These are phyloP conservation scores for Dendrocincla fuliginosa DNA, from an alignment of 2,797 vertebrate genomes.

Conservation along the genomic window DNA sequence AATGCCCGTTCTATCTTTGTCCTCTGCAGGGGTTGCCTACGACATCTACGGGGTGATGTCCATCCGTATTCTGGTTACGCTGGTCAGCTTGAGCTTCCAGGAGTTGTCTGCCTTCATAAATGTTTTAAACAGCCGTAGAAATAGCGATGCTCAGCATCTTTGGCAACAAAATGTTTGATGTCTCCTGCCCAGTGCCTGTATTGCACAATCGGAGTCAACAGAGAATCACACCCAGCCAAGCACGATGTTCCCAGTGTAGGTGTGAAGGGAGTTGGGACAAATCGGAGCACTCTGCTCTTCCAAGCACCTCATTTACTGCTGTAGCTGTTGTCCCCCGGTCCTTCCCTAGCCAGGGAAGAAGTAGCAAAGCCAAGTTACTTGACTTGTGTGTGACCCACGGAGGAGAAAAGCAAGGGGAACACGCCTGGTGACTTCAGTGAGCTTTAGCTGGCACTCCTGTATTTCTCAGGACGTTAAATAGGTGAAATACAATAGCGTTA, in stretches of 20 bases:
- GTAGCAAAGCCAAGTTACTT: not conserved
- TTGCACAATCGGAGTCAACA: not conserved
- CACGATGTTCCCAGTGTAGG: not conserved
- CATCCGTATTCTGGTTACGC: not conserved
- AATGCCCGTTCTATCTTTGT: not conserved
- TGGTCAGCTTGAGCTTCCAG: not conserved
- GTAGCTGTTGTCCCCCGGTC: not conserved
- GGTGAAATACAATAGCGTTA: not conserved
- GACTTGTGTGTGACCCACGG: not conserved
- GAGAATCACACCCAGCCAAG: not conserved
- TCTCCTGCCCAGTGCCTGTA: not conserved
- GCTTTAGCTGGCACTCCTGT: not conserved
- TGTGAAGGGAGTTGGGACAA: not conserved
- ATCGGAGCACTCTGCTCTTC: not conserved
- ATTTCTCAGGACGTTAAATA: not conserved
- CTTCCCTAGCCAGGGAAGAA: not conserved
- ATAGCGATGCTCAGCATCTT: not conserved
- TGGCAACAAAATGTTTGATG: not conserved
- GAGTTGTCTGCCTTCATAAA: not conserved
- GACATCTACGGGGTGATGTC: not conserved
- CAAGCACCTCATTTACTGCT: not conserved
- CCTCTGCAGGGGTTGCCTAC: fast-evolving
- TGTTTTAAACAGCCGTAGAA: not conserved
- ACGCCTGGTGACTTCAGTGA: not conserved
- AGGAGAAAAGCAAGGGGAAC: not conserved